Base-by-base conservation (phyloP, 2,113 vertebrate species). In the Corythaixoides concolor region DNA sequence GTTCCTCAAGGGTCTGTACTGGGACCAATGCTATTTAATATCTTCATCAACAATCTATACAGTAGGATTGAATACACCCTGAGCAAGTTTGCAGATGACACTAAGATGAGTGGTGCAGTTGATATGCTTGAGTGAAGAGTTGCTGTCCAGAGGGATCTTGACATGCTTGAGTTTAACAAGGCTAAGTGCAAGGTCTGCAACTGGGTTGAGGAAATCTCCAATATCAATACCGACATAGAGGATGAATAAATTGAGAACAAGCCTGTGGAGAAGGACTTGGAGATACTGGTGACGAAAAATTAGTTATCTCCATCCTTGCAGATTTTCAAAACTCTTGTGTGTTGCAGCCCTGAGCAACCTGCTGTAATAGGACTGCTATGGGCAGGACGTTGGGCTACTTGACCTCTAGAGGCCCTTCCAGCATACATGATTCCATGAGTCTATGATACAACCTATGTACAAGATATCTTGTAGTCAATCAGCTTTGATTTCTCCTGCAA, bases 221-320 rank as follows among this genome's bases (percentile, higher is more conserved):
- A 6, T 23, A n/a, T 23, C 16, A 41, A 1, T 30, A 56, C 21
- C 74, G 39, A 19, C 26, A 49, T 1, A 0, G 11, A 8, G 11
- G 8, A 30, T 60, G 28, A 80, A 53, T 32, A 13, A 14, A 60
- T 45, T 35, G 53, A 55, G 17, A 87, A 26, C n/a, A 62, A 7
- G 14, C 14, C 22, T 37, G 27, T 37, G 58, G 28, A 75, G 27
- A 50, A 56, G 18, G 12, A 66, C 12, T 62, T 18, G 28, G 33
- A 32, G 16, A 47, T 59, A 59, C 18, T 72, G 18, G 26, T 53
- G 27, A 24, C 4, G 6, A n/a, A 80, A 74, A 74, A 50, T 14
- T 12, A 41, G 11, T 2, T 45, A 15, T 41, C 26, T 84, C 26
- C 5, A 8, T 19, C 19, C 27, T 55, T 60, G 32, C 22, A 22